Evolutionary conservation across 2,797 vertebrate species (phyloP), one percentile per base, ranked within the genome.

Genomic region (Dendrocincla tyrannina): DNA sequence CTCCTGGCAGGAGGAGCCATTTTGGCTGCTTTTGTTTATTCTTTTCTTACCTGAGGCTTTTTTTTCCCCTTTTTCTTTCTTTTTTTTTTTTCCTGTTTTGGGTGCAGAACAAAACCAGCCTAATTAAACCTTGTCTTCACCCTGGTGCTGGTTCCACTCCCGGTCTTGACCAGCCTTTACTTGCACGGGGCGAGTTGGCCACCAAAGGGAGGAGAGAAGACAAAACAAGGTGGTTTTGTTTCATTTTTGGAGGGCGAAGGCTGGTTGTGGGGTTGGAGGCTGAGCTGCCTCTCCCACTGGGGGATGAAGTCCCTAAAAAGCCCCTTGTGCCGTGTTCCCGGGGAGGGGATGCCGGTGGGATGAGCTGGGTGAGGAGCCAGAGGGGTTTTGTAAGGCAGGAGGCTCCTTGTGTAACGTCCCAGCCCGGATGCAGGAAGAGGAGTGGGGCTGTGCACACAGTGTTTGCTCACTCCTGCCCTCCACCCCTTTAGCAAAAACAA

Each of bases 81-180:
- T 85, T 90, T 83, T 85, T 90, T 83, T 84, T 32, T 41, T 62
- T 62, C 3, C 19, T 60, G 13, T 30, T 68, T 53, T 20, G 5
- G 7, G 13, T 55, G 60, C 63, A 32, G 32, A 41, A 28, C 59
- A 44, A 62, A 81, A 56, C 3, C 17, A 35, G 50, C 44, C 6
- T 41, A 46, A 60, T 30, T 39, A 17, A 62, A 6, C 23, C 82
- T 89, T 33, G n/a, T 55, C 49, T 28, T 41, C 10, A 1, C 47
- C 46, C 39, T 10, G 3, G 2, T 13, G 15, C 75, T 72, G 9
- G 73, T 89, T 78, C 12, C 5, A 35, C 91, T 85, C 88, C 93
- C 84, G 70, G 20, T 37, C 2, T 23, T 58, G 93, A 69, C 96
- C 69, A 86, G 97, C 75, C 95, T 87, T 93, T 95, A 90, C 96